Evolutionary conservation across 2,113 vertebrate species (phyloP), one percentile per base, ranked within the genome.

Genomic region (Anhinga rufa): DNA sequence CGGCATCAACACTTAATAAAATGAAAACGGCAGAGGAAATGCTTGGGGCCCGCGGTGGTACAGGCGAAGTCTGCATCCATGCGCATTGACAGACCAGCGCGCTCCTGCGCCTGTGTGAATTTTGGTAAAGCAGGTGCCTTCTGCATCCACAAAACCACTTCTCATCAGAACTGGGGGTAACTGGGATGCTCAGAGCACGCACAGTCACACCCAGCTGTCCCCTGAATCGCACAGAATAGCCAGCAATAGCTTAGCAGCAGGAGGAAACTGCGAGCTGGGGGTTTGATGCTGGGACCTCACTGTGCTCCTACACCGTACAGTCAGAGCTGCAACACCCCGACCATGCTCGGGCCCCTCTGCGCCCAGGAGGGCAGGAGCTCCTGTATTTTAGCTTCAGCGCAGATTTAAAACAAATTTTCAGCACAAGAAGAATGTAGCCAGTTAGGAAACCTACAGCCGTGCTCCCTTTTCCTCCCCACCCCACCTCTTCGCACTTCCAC

Each of bases 401-500:
- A 12, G 16, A 55, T 46, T 55, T 52, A 29, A 32, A 36, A 9
- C 76, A 60, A 11, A 48, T 36, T 15, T 62, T 34, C 18, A 32
- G 38, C 44, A 3, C 0, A 22, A 44, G 60, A 52, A 64, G 14
- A 21, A 55, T 9, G 2, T 0, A 54, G 60, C 18, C 28, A 3
- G 28, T 26, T 75, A 7, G 57, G 80, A 95, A 94, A 55, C n/a
- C 64, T 25, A 22, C 15, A 32, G 86, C 57, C 85, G 38, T 0
- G 74, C 40, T 93, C 78, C 66, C 87, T 91, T 70, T 93, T 92
- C 96, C 92, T 92, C 90, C 88, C 88, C 86, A 51, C 81, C 65
- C 70, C 80, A 82, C 80, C 91, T 82, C 90, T 95, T 94, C 8
- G 6, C 93, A 77, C 82, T 90, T 83, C 80, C 51, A 81, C 55